Conservation (phyloP, 2,888 invertebrate species). For the Eutolmus rufibarbis region DNA sequence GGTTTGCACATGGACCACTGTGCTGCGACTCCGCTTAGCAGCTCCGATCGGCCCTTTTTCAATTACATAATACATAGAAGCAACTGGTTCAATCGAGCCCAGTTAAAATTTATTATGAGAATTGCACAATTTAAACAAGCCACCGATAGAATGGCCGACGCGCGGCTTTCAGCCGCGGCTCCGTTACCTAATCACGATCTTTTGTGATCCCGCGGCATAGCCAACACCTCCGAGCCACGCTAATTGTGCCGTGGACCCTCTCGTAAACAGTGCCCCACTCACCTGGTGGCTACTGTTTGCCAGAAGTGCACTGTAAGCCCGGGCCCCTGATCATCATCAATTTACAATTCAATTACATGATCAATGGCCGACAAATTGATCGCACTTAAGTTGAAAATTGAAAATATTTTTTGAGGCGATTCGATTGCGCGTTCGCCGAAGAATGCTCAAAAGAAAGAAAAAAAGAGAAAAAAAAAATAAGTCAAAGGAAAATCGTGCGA, state of each 20-base stretch:
- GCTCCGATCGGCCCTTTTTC: conserved; percentile 5
- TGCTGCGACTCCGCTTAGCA: neutral
- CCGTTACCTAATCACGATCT: conserved; percentile 27
- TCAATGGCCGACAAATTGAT: conserved; percentile 38
- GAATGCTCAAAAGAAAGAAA: neutral
- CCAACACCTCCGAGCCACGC: neutral
- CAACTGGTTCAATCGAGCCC: conserved; percentile 17
- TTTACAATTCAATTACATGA: conserved; percentile 38
- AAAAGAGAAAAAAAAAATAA: neutral
- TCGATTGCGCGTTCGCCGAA: neutral
- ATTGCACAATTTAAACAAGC: conserved; percentile 27
- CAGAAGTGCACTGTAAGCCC: conserved; percentile 3
- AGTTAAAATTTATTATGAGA: conserved; percentile 26
- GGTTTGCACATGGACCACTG: neutral
- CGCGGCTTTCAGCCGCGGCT: neutral
- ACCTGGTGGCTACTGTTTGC: conserved; percentile 30
- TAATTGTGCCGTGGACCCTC: neutral
- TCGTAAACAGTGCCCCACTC: neutral
- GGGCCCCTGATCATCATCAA: conserved; percentile 23
- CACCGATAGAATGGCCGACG: neutral
- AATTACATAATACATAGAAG: conserved; percentile 15
- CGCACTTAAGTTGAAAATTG: conserved; percentile 26
- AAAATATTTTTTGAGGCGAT: conserved; percentile 9
- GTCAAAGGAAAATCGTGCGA: neutral
- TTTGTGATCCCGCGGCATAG: neutral